Evolutionary conservation across 2,113 vertebrate genomes (phyloP).

Genomic region (Heliornis fulica): DNA sequence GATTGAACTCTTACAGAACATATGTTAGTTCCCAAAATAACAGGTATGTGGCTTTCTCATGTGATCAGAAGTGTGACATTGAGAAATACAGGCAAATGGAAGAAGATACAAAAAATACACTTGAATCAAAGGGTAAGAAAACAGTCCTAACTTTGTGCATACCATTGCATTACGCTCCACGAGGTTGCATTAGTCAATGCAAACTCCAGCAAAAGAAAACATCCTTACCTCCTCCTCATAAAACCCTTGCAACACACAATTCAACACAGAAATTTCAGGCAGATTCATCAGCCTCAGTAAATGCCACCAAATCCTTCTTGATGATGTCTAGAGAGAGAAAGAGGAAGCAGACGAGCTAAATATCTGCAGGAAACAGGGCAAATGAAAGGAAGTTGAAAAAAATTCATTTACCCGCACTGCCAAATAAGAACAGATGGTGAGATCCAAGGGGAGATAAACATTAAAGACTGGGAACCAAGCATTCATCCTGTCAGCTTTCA

Average conservation of each 20-base stretch:
- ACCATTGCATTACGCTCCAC: background rate
- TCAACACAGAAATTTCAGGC: background rate
- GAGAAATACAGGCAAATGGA: background rate
- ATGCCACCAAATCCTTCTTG: background rate
- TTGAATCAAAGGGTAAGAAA: background rate
- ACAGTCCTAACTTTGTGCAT: background rate
- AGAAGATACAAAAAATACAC: background rate
- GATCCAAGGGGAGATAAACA: slow-evolving; percentile 67
- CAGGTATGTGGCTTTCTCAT: background rate
- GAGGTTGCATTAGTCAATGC: background rate
- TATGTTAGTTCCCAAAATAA: background rate
- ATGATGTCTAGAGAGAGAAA: background rate
- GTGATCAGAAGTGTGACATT: background rate
- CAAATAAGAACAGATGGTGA: slow-evolving; percentile 70
- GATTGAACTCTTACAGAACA: background rate
- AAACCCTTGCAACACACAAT: background rate
- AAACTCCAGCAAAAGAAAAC: background rate
- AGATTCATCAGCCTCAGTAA: slow-evolving; percentile 3
- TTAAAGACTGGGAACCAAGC: slow-evolving; percentile 57
- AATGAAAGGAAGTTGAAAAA: slow-evolving; percentile 37
- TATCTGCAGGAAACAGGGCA: slow-evolving; percentile 21
- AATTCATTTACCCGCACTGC: slow-evolving; percentile 57
- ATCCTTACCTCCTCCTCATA: background rate
- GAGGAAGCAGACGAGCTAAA: background rate
- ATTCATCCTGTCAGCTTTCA: slow-evolving; percentile 62